Base-by-base conservation (phyloP, 2,888 invertebrate genomes). In the Physocephala rufipes region DNA sequence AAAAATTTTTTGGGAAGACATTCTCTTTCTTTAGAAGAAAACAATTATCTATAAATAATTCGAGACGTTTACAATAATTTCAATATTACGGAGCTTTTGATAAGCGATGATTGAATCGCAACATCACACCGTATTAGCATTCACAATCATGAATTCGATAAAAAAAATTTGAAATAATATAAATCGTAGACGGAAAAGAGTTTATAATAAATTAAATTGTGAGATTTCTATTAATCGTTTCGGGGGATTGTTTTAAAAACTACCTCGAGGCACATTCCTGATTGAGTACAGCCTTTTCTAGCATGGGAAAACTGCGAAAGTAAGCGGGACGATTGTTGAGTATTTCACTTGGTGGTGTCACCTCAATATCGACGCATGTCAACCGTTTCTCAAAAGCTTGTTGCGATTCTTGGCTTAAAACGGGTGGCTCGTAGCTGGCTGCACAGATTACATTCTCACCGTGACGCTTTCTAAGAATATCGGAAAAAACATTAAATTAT, bases 251-350 rank as follows among this genome's bases (percentile, higher is more conserved):
- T 76, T 61, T 68, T 49, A 51, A 71, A 78, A 81, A 79, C 85
- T 87, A 91, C 91, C 90, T 90, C 81, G 89, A 89, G 71, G 90
- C 89, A 53, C 92, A 92, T 79, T 92, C 92, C 85, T 92, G 92
- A 83, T 92, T 93, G 73, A 95, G 88, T 71, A 91, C 88, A 47
- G 90, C 89, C 74, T 88, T 90, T 85, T 96, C 95, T 75, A 98
- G 89, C 55, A 93, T 86, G 65, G 97, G 97, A 88, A 98, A 95
- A 82, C 90, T 93, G 85, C 93, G 89, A 88, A 91, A 90, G 87
- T 91, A 91, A 30, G 91, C 90, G 74, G 91, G 90, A 80, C 91
- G 89, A 85, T 91, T 91, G 72, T 92, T 90, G 81, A 94, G 89
- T 64, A 96, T 90, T 86, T 94, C 93, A 76, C 89, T 91, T 13